These are phyloP conservation scores for Ostrea edulis DNA, from an alignment of 1,140 invertebrate genomes.

Conservation along the genomic window DNA sequence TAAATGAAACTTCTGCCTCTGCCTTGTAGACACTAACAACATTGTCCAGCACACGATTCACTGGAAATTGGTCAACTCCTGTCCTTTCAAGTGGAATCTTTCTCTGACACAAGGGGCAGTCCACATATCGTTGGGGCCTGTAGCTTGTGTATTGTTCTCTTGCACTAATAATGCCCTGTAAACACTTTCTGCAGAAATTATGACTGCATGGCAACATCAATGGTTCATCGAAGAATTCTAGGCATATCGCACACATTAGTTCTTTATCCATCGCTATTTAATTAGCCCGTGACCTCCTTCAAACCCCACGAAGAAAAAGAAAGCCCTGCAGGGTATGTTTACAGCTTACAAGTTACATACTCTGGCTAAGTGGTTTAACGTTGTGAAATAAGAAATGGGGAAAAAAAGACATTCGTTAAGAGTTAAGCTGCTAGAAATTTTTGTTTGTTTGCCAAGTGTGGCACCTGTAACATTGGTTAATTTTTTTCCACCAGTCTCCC, in stretches of 20 bases:
- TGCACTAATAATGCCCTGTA: conserved; percentile 51
- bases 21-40: conserved; percentile 46
- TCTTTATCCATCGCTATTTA: conserved; percentile 51
- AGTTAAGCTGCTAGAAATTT: no score
- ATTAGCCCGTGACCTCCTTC: neutral
- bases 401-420: no score
- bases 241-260: conserved; percentile 57
- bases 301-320: no score
- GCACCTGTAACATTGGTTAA: no score
- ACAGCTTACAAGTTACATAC: no score
- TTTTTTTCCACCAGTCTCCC: no score
- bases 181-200: conserved; percentile 59
- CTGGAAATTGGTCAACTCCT: conserved; percentile 51
- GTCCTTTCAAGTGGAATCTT: conserved; percentile 44
- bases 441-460: no score
- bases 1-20: conserved; percentile 40
- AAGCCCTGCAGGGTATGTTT: no score
- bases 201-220: conserved; percentile 59
- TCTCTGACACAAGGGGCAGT: conserved; percentile 56
- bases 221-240: conserved; percentile 57
- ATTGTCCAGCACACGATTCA: conserved; percentile 54
- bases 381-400: no score
- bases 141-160: conserved; percentile 40
- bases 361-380: no score
- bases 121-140: conserved; percentile 32